Evolutionary conservation across 2,113 vertebrate species (phyloP).

Genomic region (Notothenia rossii): DNA sequence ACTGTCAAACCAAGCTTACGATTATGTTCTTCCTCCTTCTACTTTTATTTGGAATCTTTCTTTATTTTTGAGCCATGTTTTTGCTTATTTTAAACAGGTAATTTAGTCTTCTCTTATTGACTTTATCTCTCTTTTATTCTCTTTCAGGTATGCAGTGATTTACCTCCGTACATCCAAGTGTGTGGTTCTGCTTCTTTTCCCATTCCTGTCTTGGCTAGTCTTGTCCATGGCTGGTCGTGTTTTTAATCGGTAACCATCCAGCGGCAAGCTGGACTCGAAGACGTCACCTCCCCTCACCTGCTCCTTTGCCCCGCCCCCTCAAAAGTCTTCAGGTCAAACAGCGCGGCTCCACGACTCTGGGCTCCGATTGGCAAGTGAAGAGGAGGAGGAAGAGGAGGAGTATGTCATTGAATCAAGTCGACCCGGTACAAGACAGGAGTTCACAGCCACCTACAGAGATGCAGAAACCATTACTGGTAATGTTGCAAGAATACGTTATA

Average conservation of each 20-base stretch:
- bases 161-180: not conserved
- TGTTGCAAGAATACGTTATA: slow-evolving; percentile 31
- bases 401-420: slow-evolving; percentile 88
- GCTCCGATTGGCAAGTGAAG: slow-evolving; percentile 78
- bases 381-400: slow-evolving; percentile 86
- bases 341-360: slow-evolving; percentile 70
- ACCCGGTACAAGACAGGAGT: slow-evolving; percentile 69
- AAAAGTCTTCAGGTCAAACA: slow-evolving; percentile 69
- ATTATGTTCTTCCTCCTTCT: not conserved
- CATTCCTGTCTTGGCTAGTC: slow-evolving; percentile 49
- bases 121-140: not conserved
- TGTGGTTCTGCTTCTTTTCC: not conserved
- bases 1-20: not conserved
- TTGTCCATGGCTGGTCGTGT: slow-evolving; percentile 88
- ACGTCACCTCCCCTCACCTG: slow-evolving; percentile 86
- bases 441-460: slow-evolving; percentile 88
- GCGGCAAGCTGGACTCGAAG: slow-evolving; percentile 95
- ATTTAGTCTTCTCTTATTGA: not conserved
- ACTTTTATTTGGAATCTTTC: not conserved
- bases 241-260: slow-evolving; percentile 87
- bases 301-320: slow-evolving; percentile 83
- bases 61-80: not conserved
- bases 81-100: not conserved
- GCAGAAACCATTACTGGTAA: slow-evolving; percentile 98
- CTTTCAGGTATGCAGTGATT: slow-evolving; percentile 39